Evolutionary conservation across 2,113 vertebrate genomes (phyloP), one percentile per base, ranked within the genome.

Genomic region (Zootoca vivipara): DNA sequence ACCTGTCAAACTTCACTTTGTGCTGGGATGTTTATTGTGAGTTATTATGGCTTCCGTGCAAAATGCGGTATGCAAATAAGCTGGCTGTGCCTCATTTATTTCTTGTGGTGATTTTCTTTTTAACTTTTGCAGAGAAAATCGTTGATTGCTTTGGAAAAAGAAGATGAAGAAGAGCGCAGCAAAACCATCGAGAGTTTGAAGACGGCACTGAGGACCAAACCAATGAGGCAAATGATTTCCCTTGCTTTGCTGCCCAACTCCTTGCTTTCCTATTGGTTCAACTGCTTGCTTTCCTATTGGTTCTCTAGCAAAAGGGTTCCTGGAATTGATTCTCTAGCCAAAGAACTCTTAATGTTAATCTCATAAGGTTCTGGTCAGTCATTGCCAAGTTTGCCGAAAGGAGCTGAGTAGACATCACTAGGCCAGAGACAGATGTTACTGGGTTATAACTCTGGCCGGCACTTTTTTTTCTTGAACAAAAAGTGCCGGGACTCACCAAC

Each of bases 151-250:
- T 96, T 99, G 95, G 99, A 99, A 90, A 99, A 98, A 85, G 99
- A 99, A 92, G 99, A 99, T 0, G 98, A 99, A 90, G 98, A 99
- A 86, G 99, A 99, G 92, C 98, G 99, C 85, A 99, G 98, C 93
- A 99, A 99, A 97, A 99, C 98, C 30, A 98, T 99, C 0, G 99
- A 99, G 94, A 99, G 98, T 94, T 95, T 99, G 93, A 99, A 99
- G 96, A 99, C 99, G 0, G 99, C 99, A 87, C 97, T 99, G 89
- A 95, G 99, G 95, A 99, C 99, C 0, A 99, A 99, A 93, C 98
- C 99, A 5, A 99, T 99, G 99, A 99, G 99, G 99, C 98, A 93
- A 94, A 89, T 90, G 78, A 62, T 94, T 85, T 93, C 86, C 62
- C 74, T 89, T 82, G 16, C 42, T 85, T 73, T 85, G 80, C 74